Conservation (phyloP, 1,140 invertebrate genomes). For the Pantala flavescens region DNA sequence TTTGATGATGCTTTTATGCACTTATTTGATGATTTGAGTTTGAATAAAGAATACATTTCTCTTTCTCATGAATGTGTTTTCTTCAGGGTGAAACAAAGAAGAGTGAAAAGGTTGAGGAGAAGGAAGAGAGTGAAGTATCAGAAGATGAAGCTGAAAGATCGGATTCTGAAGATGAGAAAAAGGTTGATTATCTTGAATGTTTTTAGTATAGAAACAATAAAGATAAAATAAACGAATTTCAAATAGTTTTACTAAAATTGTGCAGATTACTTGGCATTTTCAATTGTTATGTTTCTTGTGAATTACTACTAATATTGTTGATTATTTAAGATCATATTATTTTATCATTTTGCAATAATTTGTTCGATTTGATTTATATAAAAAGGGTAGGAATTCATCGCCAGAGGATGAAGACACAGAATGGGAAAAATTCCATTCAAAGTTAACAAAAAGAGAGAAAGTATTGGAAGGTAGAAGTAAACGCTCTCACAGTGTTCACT, state of each 20-base stretch:
- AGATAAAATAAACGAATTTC: no score
- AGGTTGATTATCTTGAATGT: neutral
- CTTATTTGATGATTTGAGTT: neutral
- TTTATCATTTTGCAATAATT: no score
- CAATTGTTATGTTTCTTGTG: no score
- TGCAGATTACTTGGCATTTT: no score
- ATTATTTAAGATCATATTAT: no score
- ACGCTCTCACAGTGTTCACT: conserved; percentile 89
- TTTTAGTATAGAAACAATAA: neutral
- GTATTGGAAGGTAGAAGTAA: conserved; percentile 86
- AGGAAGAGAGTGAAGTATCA: neutral
- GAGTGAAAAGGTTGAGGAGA: neutral
- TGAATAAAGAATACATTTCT: neutral
- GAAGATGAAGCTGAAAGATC: neutral
- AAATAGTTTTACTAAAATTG: no score
- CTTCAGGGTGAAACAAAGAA: neutral
- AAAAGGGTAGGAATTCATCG: conserved; percentile 17
- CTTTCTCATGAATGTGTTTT: neutral
- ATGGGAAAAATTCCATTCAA: conserved; percentile 45
- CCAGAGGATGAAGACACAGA: conserved; percentile 40
- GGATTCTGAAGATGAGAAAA: neutral
- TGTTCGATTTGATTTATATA: neutral
- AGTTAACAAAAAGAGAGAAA: conserved; percentile 57
- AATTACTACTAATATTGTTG: no score
- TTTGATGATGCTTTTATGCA: neutral